phyloP scores from a whole-genome alignment of 2,888 invertebrate species.

The Chelonus formosanus region DNA sequence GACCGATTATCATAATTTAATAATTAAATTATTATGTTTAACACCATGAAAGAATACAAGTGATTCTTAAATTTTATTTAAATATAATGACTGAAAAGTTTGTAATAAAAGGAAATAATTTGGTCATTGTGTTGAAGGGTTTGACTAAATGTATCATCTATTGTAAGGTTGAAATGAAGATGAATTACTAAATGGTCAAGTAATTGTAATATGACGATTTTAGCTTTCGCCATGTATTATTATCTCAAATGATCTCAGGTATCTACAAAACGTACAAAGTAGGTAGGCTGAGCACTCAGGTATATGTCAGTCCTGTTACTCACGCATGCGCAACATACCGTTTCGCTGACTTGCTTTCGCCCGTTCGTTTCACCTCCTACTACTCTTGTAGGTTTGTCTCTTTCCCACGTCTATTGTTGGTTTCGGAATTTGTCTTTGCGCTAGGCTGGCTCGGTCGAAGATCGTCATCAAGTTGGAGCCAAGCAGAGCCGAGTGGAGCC shows the following conservation, averaged over 20 bases:
- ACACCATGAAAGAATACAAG: too few species aligned
- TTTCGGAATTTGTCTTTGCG: constrained; percentile 22
- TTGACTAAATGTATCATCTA: too few species aligned
- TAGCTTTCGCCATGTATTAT: too few species aligned
- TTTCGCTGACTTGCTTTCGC: constrained; percentile 17
- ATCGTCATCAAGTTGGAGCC: constrained; percentile 26
- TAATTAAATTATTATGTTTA: too few species aligned
- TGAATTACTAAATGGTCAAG: too few species aligned
- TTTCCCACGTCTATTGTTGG: constrained; percentile 23
- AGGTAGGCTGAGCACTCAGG: constrained; percentile 4
- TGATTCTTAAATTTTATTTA: too few species aligned
- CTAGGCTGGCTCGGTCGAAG: constrained; percentile 12
- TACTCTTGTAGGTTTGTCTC: constrained; percentile 7
- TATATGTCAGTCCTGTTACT: constrained; percentile 23
- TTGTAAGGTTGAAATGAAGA: too few species aligned
- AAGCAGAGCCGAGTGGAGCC: constrained; percentile 18
- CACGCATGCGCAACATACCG: constrained; percentile 22
- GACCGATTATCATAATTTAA: too few species aligned
- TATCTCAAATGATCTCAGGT: neutral
- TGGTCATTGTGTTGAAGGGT: too few species aligned
- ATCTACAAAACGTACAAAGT: neutral
- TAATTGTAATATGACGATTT: too few species aligned
- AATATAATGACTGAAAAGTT: too few species aligned
- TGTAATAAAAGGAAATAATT: too few species aligned
- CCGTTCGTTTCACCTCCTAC: constrained; percentile 18